Evolutionary conservation across 2,888 invertebrate genomes (phyloP).

Genomic region (Eilema sororculum): DNA sequence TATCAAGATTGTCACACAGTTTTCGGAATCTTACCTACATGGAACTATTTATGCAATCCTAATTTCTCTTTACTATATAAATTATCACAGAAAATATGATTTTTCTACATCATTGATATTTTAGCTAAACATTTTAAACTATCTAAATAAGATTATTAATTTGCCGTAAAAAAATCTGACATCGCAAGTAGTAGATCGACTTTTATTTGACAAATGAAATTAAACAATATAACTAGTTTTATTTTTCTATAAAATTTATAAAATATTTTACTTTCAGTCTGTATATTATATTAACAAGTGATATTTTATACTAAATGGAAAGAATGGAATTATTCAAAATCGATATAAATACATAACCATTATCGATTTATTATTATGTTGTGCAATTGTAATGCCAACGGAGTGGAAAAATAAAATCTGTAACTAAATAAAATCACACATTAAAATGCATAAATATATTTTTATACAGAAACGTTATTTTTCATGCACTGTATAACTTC

Average conservation of each 20-base stretch:
- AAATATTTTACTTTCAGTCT: slow-evolving; percentile 61
- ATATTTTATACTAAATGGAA: slow-evolving; percentile 47
- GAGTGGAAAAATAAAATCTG: slow-evolving; percentile 31
- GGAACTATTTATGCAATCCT: slow-evolving; percentile 55
- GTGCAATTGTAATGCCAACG: slow-evolving; percentile 43
- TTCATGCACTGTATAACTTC: slow-evolving; percentile 43
- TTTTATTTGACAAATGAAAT: slow-evolving; percentile 19
- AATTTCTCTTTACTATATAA: slow-evolving; percentile 58
- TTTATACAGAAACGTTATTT: slow-evolving; percentile 39
- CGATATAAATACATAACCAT: slow-evolving; percentile 20
- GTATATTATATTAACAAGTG: slow-evolving; percentile 46
- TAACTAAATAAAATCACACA: slow-evolving; percentile 35
- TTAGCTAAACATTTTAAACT: slow-evolving; percentile 50
- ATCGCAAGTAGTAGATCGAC: slow-evolving; percentile 25
- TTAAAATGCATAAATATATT: slow-evolving; percentile 36
- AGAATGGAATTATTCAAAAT: slow-evolving; percentile 51
- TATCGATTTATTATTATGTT: slow-evolving; percentile 36
- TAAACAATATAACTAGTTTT: slow-evolving; percentile 23
- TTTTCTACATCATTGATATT: slow-evolving; percentile 54
- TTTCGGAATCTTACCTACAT: slow-evolving; percentile 39
- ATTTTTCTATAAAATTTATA: slow-evolving; percentile 54
- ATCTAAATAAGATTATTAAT: slow-evolving; percentile 40
- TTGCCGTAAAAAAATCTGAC: slow-evolving; percentile 33
- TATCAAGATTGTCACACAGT: slow-evolving; percentile 37
- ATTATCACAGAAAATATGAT: slow-evolving; percentile 74